Evolutionary conservation across 1,140 invertebrate species (phyloP), one percentile per base, ranked within the genome.

Genomic region (Acromyrmex heyeri): DNA sequence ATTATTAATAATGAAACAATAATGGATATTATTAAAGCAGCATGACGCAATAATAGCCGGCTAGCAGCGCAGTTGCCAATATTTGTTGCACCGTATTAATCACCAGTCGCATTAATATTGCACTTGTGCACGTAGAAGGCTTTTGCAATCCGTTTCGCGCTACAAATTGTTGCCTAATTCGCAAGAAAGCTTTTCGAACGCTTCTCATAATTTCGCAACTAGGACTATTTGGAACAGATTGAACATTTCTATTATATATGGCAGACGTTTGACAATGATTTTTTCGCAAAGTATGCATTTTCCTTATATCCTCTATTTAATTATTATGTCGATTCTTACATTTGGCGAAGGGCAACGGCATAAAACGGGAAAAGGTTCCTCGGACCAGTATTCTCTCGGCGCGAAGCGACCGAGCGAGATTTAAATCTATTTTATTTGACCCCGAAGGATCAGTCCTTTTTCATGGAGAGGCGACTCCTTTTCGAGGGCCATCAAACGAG

Each of bases 1-100:
- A 83, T 83, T 83, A 83, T 83, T 83, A 83, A 83, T 83, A 83
- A 83, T 83, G 79, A 83, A 83, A 83, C 79, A 83, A 83, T 83
- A 83, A 83, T 83, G 69, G 79, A 73, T 83, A 83, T 83, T 83
- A 83, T 83, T 83, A 73, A 83, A 83, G 57, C 79, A 83, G 67
- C 79, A 83, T 83, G 79, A 75, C 69, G 79, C 79, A 83, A 83
- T 83, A 83, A 83, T 75, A 83, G 79, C 69, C 69, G 79, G 55
- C 55, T 30, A 75, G 69, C 79, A 75, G 67, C 50, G 69, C 79
- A 83, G 24, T 83, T 83, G 69, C 79, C 67, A 61, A 83, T 83
- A 83, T 73, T 83, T 61, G 69, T 75, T 83, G 69, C 79, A 50
- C 38, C 69, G 79, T 83, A 83, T 83, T 73, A 83, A 83, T 83